Conservation (phyloP, 92 coral and sea anemone genomes). For the Umimayanthus kanabou region DNA sequence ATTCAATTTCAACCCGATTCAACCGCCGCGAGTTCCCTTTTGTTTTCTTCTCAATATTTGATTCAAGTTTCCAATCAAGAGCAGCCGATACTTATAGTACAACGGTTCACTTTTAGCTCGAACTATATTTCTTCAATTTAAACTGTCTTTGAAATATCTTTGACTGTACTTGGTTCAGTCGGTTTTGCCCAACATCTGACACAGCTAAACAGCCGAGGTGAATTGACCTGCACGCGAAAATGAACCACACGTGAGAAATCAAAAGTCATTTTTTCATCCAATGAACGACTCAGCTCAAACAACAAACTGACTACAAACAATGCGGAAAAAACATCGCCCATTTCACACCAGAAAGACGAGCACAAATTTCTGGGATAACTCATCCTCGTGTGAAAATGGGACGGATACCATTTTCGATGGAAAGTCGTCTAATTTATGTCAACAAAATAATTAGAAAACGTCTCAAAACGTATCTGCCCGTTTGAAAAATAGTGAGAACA, state of each 20-base stretch:
- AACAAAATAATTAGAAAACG: too few species aligned
- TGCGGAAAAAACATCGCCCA: too few species aligned
- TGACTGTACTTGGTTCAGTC: not conserved
- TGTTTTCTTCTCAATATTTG: not conserved
- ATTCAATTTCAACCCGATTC: too few species aligned
- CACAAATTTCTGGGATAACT: too few species aligned
- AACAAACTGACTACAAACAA: too few species aligned
- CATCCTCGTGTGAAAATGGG: too few species aligned
- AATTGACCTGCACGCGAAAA: constrained; percentile 30
- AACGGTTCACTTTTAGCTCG: too few species aligned
- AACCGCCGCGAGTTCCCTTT: not conserved
- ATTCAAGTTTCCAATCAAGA: not conserved
- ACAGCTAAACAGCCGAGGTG: not conserved
- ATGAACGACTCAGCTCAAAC: not conserved
- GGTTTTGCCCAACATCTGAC: not conserved
- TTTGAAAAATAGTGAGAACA: too few species aligned
- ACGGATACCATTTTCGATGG: too few species aligned
- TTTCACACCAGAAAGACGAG: too few species aligned
- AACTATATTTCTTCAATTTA: not conserved
- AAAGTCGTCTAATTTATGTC: too few species aligned
- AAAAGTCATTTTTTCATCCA: not conserved
- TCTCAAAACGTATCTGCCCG: too few species aligned
- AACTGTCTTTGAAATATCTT: not conserved
- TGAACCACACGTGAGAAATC: not conserved
- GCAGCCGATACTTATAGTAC: not conserved